Evolutionary conservation across 2,113 vertebrate species (phyloP), one percentile per base, ranked within the genome.

Genomic region (Delphinus delphis): DNA sequence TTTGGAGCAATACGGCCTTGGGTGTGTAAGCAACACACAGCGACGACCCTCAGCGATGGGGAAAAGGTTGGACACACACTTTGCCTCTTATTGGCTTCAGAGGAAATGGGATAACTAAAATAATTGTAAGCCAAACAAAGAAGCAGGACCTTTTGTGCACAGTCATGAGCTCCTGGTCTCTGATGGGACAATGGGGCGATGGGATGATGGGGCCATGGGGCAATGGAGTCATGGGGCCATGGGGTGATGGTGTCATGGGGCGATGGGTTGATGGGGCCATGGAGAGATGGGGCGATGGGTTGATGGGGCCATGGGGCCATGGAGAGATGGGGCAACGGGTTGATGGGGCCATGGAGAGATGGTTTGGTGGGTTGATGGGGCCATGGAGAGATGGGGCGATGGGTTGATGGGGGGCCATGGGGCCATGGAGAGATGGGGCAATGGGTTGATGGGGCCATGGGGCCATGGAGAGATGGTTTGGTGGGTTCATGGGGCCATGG

Each of bases 221-320:
- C 18, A 2, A 21, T 0, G 3, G 28, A 20, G 31, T 7, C 9
- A 50, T 77, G 74, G 28, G 44, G 17, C 31, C 25, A 28, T 74
- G 38, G 3, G 38, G 38, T 3, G 8, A 7, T 28, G 26, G 26
- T 8, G 26, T 26, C 6, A 4, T 73, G 71, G 71, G 38, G 13
- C 0, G 0, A 28, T 44, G 25, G 71, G 58, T 1, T 60, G 26
- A 5, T 1, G 47, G 47, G 11, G 7, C 2, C 6, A 4, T 53
- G 53, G 17, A 17, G 38, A 38, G 38, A 4, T 73, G 71, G 71
- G 38, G 13, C 0, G 0, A 28, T 44, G 25, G 71, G 58, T 3
- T 60, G 15, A 5, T 1, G 47, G 47, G 47, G 53, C 53, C 53
- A 55, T 20, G 53, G 41, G 47, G 53, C 53, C 53, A 55, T 20